These are phyloP conservation scores for Silurus lanzhouensis DNA, from an alignment of 2,797 vertebrate species.

Conservation along the genomic window DNA sequence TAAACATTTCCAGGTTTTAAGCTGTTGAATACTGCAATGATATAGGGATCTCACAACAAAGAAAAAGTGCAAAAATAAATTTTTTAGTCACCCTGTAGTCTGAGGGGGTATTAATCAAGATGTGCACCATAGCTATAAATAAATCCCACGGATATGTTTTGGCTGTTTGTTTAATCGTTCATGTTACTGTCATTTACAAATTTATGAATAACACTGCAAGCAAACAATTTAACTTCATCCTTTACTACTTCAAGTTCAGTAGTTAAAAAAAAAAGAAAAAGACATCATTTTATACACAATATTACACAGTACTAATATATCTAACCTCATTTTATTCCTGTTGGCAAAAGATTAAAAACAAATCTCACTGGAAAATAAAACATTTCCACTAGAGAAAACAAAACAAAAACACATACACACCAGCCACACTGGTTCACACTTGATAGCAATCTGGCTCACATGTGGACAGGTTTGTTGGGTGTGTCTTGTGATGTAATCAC, in stretches of 20 bases:
- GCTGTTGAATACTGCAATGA: background rate
- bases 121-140: background rate
- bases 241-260: background rate
- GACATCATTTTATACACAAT: background rate
- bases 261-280: background rate
- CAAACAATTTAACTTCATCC: background rate
- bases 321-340: background rate
- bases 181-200: background rate
- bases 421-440: background rate
- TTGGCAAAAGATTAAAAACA: conserved; percentile 1
- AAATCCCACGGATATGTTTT: background rate
- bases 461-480: background rate
- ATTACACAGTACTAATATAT: no score
- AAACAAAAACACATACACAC: background rate
- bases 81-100: background rate
- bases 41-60: background rate
- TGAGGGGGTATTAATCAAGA: background rate
- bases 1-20: background rate
- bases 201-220: background rate
- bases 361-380: background rate
- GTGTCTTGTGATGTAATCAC: background rate
- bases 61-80: background rate
- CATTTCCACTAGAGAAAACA: background rate
- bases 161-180: background rate
- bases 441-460: background rate